Evolutionary conservation across 2,797 vertebrate genomes (phyloP).

Genomic region (Sebastolobus alascanus): DNA sequence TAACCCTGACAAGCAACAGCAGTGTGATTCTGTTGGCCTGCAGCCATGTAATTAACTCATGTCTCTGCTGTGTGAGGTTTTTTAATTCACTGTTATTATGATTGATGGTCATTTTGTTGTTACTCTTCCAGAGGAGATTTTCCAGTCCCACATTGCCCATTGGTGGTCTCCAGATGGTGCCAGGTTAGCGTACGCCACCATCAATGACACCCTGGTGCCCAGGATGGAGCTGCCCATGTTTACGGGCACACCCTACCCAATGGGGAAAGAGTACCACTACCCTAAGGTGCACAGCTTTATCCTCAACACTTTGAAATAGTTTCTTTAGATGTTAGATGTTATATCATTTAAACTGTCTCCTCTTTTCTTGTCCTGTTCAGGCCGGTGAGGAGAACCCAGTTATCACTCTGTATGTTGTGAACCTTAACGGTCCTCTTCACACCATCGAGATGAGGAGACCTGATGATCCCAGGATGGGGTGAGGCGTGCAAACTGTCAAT

Average conservation of each 20-base stretch:
- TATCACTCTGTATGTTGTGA: slow-evolving; percentile 94
- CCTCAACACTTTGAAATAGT: neutral
- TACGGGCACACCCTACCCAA: slow-evolving; percentile 91
- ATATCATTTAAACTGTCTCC: neutral
- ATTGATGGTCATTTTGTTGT: slow-evolving; percentile 7
- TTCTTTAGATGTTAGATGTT: neutral
- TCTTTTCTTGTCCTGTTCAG: slow-evolving; percentile 71
- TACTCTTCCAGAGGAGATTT: slow-evolving; percentile 91
- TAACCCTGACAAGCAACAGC: slow-evolving; percentile 1
- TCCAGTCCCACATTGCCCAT: slow-evolving; percentile 95
- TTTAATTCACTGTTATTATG: neutral
- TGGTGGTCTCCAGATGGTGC: slow-evolving; percentile 99
- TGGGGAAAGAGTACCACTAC: slow-evolving; percentile 93
- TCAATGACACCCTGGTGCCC: slow-evolving; percentile 95
- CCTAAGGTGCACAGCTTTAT: slow-evolving; percentile 89
- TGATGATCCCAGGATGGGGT: slow-evolving; percentile 95
- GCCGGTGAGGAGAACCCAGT: slow-evolving; percentile 96
- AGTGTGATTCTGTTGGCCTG: slow-evolving; percentile 8
- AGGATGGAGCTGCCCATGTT: slow-evolving; percentile 96
- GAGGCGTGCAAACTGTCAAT: slow-evolving; percentile 38
- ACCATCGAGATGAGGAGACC: slow-evolving; percentile 96
- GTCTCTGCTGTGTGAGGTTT: neutral
- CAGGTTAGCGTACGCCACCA: slow-evolving; percentile 93
- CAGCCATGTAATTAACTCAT: slow-evolving; percentile 29
- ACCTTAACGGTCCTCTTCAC: slow-evolving; percentile 95